Conservation (phyloP, 2,797 vertebrate species). For the Sitta carolinensis region DNA sequence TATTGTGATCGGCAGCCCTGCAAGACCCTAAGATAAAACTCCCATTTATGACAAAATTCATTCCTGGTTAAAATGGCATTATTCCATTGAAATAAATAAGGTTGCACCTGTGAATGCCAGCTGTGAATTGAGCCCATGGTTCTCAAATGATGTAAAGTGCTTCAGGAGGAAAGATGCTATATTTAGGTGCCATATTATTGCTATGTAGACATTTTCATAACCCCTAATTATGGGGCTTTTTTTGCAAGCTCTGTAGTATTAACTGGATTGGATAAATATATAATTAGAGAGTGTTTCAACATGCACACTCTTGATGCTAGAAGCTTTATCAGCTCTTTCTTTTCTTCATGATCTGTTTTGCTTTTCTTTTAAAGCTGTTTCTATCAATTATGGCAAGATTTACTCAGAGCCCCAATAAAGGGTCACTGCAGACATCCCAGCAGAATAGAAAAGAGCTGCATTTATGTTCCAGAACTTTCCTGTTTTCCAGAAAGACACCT, state of each 20-base stretch:
- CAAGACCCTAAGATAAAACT: background rate
- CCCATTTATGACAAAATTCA: constrained; percentile 3
- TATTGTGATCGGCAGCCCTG: background rate
- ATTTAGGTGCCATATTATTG: constrained; percentile 70
- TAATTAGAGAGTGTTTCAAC: constrained; percentile 75
- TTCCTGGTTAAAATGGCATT: constrained; percentile 15
- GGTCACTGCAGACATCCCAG: constrained; percentile 31
- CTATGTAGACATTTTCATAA: constrained; percentile 74
- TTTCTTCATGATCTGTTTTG: constrained; percentile 69
- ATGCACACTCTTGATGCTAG: constrained; percentile 69
- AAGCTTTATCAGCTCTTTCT: constrained; percentile 73
- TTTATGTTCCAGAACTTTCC: background rate
- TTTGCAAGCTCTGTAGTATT: constrained; percentile 70
- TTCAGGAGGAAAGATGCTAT: constrained; percentile 71
- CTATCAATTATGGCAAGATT: constrained; percentile 62
- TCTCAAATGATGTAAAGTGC: constrained; percentile 62
- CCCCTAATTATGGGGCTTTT: constrained; percentile 68
- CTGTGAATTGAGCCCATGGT: constrained; percentile 52
- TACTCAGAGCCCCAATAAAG: constrained; percentile 41
- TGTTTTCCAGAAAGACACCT: constrained; percentile 27
- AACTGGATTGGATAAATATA: constrained; percentile 72
- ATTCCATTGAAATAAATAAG: constrained; percentile 42
- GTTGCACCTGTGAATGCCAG: constrained; percentile 64
- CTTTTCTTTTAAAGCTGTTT: constrained; percentile 66
- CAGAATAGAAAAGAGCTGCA: background rate